Percentiles rank a stretch among this genome's conserved stretches.
Conservation (phyloP, 2,888 invertebrate species). For the Ennomos erosarius region DNA sequence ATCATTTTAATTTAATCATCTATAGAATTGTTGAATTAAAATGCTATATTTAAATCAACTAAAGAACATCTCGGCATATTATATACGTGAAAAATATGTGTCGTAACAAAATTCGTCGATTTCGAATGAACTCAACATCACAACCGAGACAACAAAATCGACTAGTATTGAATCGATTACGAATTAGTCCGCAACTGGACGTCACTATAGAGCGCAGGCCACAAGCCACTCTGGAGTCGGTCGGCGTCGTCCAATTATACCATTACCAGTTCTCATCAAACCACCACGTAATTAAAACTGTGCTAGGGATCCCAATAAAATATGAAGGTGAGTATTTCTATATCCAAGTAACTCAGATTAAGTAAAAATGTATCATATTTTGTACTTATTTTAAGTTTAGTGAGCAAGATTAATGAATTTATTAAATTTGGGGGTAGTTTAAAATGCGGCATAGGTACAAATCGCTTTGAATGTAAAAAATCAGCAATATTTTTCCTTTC, state of each 20-base stretch:
- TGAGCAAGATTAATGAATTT: background rate
- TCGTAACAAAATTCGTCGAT: too few species aligned
- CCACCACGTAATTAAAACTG: slow-evolving; percentile 7
- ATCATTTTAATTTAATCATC: too few species aligned
- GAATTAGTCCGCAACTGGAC: slow-evolving; percentile 8
- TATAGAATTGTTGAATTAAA: too few species aligned
- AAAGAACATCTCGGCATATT: too few species aligned
- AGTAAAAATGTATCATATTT: too few species aligned
- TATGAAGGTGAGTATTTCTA: slow-evolving; percentile 37
- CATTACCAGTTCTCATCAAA: slow-evolving; percentile 17
- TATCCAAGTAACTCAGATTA: slow-evolving; percentile 1
- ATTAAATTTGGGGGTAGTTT: slow-evolving; percentile 3
- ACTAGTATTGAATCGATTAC: slow-evolving; percentile 12
- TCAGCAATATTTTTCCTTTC: too few species aligned
- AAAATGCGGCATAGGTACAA: background rate
- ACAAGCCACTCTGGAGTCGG: slow-evolving; percentile 12
- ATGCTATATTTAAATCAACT: too few species aligned
- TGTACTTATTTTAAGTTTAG: too few species aligned
- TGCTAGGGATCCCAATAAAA: slow-evolving; percentile 14
- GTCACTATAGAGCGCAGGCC: slow-evolving; percentile 25
- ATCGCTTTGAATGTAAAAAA: too few species aligned
- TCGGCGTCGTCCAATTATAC: background rate
- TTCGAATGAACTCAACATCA: slow-evolving; percentile 1
- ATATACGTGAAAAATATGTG: too few species aligned
- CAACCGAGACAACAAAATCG: slow-evolving; percentile 5